Evolutionary conservation across 1,140 invertebrate species (phyloP), one percentile per base, ranked within the genome.

Genomic region (Pseudomyrmex pallidus): DNA sequence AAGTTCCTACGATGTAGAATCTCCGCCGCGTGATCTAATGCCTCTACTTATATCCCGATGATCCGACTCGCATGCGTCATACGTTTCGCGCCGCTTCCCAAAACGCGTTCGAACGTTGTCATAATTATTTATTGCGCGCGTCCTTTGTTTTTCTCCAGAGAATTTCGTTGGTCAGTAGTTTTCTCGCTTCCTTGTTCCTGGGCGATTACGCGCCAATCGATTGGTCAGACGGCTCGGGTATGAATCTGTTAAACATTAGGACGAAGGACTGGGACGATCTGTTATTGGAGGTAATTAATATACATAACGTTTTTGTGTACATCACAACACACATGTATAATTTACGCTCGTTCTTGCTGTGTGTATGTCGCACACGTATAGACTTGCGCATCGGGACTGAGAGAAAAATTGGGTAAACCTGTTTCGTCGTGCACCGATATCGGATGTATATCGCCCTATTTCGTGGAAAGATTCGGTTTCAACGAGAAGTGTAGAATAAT

Each of bases 111-210:
- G 5, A 52, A 3, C 4, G 22, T 44, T 67, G 48, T 64, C 35
- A 3, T 59, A n/a, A 20, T 46, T 25, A 59, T 83, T 74, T 59
- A 82, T 10, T 35, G 7, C 35, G 1, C 1, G 2, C 12, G 22
- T 82, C 8, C 17, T 9, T n/a, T 48, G 12, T 2, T 91, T 89
- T 95, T 89, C 91, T 85, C 20, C 93, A 98, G 95, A 95, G 98
- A 91, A 98, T 99, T 87, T 99, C 98, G 0, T 94, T 99, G 12
- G 96, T 99, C 1, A 99, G 98, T 91, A 99, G 97, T 89, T 99
- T 99, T 94, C 95, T 96, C 0, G 97, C 97, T 70, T 98, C 97
- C 0, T 91, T 99, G 20, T 97, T 99, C 88, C 91, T 98, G n/a
- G 98, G 98, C 1, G 95, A 96, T 89, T 97, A 98, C 90, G 98